phyloP scores from a whole-genome alignment of 1,140 invertebrate species.

The Pentalonia nigronervosa region DNA sequence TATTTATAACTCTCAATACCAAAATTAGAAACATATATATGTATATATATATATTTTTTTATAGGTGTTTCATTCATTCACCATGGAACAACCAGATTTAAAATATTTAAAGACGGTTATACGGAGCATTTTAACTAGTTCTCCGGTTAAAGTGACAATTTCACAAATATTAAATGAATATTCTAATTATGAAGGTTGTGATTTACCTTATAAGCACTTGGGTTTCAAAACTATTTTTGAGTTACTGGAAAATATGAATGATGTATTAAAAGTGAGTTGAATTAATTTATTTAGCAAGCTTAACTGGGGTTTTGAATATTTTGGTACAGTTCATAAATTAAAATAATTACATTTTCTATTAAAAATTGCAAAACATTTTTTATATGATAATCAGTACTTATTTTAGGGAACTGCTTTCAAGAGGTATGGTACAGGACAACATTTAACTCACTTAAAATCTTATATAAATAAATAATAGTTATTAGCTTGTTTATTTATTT shows the following conservation, averaged over 20 bases:
- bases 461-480: background rate
- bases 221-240: background rate
- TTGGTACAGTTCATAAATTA: too few species aligned
- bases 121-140: conserved; percentile 25
- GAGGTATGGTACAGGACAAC: too few species aligned
- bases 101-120: conserved; percentile 8
- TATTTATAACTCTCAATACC: background rate
- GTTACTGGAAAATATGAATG: conserved; percentile 20
- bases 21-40: background rate
- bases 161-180: background rate
- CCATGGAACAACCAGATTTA: conserved; percentile 3
- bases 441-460: background rate
- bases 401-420: background rate
- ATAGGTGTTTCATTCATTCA: background rate
- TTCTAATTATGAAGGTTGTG: background rate
- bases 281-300: background rate
- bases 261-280: conserved; percentile 35
- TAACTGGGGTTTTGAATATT: background rate
- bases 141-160: background rate
- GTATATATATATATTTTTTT: background rate
- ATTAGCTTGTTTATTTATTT: background rate
- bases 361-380: background rate
- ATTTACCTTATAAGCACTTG: conserved; percentile 5
- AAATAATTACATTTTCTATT: background rate
- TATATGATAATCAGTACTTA: background rate